Evolutionary conservation across 2,888 invertebrate genomes (phyloP).

Genomic region (Slavum lentiscoides): DNA sequence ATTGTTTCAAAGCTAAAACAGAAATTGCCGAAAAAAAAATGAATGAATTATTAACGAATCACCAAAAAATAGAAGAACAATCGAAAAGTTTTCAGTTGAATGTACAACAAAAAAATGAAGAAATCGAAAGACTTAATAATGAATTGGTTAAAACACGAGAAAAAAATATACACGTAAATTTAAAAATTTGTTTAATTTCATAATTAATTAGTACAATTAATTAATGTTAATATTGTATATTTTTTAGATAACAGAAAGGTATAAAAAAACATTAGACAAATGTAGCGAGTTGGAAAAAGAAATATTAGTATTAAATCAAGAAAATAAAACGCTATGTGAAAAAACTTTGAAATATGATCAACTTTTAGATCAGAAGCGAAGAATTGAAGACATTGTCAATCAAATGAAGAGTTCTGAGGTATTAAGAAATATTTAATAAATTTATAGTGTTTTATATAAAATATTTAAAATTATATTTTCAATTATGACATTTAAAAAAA

Average conservation of each 20-base stretch:
- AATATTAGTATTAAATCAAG: constrained; percentile 29
- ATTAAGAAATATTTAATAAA: background rate
- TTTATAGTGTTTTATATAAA: background rate
- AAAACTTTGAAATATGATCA: constrained; percentile 48
- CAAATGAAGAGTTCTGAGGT: constrained; percentile 45
- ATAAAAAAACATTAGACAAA: constrained; percentile 30
- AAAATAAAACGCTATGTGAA: constrained; percentile 23
- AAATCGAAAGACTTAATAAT: constrained; percentile 32
- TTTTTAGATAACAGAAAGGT: constrained; percentile 28
- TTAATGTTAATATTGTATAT: background rate
- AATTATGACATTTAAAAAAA: too few relatives aligned
- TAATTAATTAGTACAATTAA: constrained; percentile 6
- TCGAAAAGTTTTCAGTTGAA: constrained; percentile 16
- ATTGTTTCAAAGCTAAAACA: constrained; percentile 40
- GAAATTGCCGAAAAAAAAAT: constrained; percentile 39
- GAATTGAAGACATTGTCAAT: constrained; percentile 48
- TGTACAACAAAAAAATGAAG: constrained; percentile 40
- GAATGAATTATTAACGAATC: constrained; percentile 31
- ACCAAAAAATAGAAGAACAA: constrained; percentile 40
- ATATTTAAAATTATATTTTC: background rate
- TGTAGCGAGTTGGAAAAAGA: constrained; percentile 40
- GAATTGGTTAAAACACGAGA: constrained; percentile 31
- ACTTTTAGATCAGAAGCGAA: constrained; percentile 46
- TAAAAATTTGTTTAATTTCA: background rate
- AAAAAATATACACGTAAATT: constrained; percentile 36